Base-by-base conservation (phyloP, 2,888 invertebrate genomes). In the Clanis bilineata region DNA sequence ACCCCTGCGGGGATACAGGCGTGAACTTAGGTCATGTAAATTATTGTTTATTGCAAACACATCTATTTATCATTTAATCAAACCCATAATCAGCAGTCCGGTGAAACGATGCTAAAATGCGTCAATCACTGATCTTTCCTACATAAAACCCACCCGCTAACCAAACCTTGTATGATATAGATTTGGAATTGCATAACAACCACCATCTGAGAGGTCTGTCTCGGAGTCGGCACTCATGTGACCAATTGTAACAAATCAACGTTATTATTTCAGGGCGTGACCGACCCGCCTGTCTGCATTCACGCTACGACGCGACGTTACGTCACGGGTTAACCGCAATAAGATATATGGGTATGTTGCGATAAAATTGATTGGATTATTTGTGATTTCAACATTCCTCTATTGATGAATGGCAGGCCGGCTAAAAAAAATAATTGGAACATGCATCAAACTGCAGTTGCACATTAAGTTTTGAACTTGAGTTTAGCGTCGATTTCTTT, bases 231-330 rank as follows among this genome's bases (percentile, higher is more conserved):
- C 41, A 9, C 41, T 41, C 18, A 51, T 51, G 51, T 32, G 32
- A 51, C 28, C 32, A 51, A 51, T 51, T 51, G 51, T 51, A 18
- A 32, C 28, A 51, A 51, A 51, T 32, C 51, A 32, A 4, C 28
- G 32, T 32, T 28, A 51, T 51, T 51, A 32, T 51, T 51, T 32
- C 10, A 18, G 51, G 51, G 32, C 51, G 32, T 51, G 10, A 51
- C 51, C 32, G 18, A 18, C 32, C 28, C 47, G 47, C 47, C 28
- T 51, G 51, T 21, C 51, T 51, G 51, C 51, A 51, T 41, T 0
- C 9, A 28, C n/a, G 18, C 45, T 25, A 25, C n/a, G 44, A 45
- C 22, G 32, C 10, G 10, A 51, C 9, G 9, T 32, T 28, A 32
- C 32, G 51, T 32, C 15, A 51, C 9, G 32, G 10, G 15, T 28